Base-by-base conservation (phyloP, 2,797 vertebrate genomes). In the Fundulus diaphanus region DNA sequence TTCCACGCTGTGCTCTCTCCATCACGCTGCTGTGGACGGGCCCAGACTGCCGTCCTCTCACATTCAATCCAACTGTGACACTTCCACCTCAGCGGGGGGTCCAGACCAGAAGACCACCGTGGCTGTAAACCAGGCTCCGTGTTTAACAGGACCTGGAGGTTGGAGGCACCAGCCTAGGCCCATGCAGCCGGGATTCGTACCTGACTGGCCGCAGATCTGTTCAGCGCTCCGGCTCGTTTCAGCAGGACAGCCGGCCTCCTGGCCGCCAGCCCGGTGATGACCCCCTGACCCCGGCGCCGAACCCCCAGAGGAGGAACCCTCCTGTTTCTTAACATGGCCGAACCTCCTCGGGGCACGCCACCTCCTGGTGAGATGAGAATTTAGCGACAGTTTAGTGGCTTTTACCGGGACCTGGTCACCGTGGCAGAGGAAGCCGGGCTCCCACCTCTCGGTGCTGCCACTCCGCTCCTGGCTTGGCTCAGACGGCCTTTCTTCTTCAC, bases 191-290 rank as follows among this genome's bases (percentile, higher is more conserved):
- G n/a, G n/a, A n/a, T 16, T 5, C 8, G 76, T 88, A 94, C 94
- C 88, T 94, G 92, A 73, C 29, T 88, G 44, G 95, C 78, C 0
- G 95, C 90, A 12, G 95, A 88, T 82, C 96, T 95, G 93, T 95
- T 97, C 56, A 97, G 86, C 24, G 96, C 94, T 61, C 95, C 96
- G 75, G 95, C 70, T 63, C 97, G 95, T 83, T 96, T 98, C 68
- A 93, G 92, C 70, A 96, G 87, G 3, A 94, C 91, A 31, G 93
- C 68, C 0, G 96, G 94, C 75, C 96, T 96, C 80, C 94, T 93
- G 40, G 97, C 96, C n/a, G 98, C 97, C 87, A 98, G 93, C 2
- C 97, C 96, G 0, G 97, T 98, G 83, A 97, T 96, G 24, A 98
- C 94, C 82, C 97, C 96, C 0, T 98, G 98, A 70, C 96, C 92